These are phyloP conservation scores for Candidula unifasciata DNA, from an alignment of 2,888 invertebrate genomes.

Conservation along the genomic window DNA sequence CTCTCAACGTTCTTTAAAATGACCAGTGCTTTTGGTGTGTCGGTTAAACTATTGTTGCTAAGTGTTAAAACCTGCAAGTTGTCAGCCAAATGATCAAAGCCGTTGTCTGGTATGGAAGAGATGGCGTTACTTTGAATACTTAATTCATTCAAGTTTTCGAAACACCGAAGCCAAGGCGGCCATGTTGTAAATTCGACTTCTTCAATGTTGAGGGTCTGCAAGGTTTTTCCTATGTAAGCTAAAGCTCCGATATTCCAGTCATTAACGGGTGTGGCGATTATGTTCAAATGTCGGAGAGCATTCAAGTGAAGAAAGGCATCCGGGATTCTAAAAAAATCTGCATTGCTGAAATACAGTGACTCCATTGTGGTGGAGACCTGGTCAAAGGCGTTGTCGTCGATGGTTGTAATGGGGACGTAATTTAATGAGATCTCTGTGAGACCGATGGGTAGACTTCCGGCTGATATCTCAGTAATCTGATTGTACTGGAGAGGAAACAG, in stretches of 20 bases:
- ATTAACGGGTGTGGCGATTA: background rate
- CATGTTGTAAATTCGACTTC: background rate
- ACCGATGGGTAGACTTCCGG: background rate
- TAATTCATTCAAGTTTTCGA: background rate
- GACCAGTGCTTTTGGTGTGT: background rate
- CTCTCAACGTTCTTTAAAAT: background rate
- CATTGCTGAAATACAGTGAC: background rate
- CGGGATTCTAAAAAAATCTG: background rate
- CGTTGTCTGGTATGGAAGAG: background rate
- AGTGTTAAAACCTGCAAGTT: background rate
- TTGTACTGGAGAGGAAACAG: background rate
- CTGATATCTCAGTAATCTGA: background rate
- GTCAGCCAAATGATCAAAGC: background rate
- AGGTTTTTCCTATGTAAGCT: background rate
- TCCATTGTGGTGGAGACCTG: background rate
- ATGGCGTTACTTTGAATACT: background rate
- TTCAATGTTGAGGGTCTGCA: background rate
- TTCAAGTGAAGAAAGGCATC: background rate
- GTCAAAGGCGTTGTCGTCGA: constrained; percentile 6
- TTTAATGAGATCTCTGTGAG: background rate
- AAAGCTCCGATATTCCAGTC: constrained; percentile 1
- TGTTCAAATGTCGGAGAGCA: background rate
- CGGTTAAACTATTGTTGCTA: background rate
- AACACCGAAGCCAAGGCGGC: background rate
- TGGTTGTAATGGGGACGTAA: background rate